phyloP scores from a whole-genome alignment of 2,797 vertebrate species.

The Eremophila alpestris region DNA sequence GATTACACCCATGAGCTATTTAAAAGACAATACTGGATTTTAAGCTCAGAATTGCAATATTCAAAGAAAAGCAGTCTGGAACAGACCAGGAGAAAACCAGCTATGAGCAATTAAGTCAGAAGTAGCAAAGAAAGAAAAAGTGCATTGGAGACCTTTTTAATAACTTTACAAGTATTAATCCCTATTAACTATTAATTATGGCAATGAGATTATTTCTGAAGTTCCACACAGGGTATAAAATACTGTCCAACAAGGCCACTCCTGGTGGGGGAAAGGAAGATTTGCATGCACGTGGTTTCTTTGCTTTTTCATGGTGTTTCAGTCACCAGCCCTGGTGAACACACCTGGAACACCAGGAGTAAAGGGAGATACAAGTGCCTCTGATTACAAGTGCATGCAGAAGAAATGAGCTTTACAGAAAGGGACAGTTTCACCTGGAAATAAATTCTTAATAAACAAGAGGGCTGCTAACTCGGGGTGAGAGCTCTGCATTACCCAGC shows the following conservation, averaged over 20 bases:
- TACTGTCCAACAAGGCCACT: neutral
- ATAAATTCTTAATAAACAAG: neutral
- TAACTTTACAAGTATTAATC: constrained; percentile 39
- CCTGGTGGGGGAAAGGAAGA: neutral
- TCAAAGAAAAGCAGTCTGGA: neutral
- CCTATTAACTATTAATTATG: constrained; percentile 29
- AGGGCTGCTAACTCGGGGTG: neutral
- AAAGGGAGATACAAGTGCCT: neutral
- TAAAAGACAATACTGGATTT: neutral
- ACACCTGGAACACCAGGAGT: neutral
- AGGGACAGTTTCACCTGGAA: neutral
- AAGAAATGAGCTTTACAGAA: neutral
- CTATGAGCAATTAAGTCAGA: neutral
- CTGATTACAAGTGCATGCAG: neutral
- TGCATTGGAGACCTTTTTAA: neutral
- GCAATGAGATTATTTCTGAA: neutral
- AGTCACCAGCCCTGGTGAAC: neutral
- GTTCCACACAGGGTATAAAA: neutral
- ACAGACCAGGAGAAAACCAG: neutral
- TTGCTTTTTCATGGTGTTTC: neutral
- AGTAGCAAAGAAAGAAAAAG: constrained; percentile 18
- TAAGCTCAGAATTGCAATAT: neutral
- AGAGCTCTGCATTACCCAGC: neutral
- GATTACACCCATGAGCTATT: neutral
- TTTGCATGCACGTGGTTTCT: neutral